Evolutionary conservation across 1,140 invertebrate species (phyloP), one percentile per base, ranked within the genome.

Genomic region (Pseudomyrmex gracilis): DNA sequence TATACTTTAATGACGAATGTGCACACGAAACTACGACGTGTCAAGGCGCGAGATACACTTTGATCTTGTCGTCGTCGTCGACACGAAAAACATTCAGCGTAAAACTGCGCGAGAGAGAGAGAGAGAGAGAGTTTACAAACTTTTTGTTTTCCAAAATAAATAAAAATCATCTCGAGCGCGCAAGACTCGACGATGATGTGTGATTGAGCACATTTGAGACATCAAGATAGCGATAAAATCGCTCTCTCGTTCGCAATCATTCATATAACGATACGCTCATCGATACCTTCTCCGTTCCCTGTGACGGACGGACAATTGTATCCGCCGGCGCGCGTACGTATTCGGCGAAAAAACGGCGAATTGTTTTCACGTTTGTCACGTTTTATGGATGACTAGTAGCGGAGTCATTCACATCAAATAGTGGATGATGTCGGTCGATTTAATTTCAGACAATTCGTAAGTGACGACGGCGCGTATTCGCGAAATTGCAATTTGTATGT

Each of bases 1-100:
- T 51, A 66, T 51, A 66, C 60, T 87, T 84, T 68, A 64, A 34
- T 45, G 82, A 80, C 71, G 45, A 70, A 84, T 22, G 67, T 12
- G 15, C 15, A 55, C 34, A 17, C 45, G 49, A 51, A 51, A 13
- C 49, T 43, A 2, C 34, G 17, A 2, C 34, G 17, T 55, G 51
- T 47, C 43, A 61, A 74, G 24, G 45, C 4, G 60, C 60, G 5
- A 60, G 60, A 51, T 61, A 0, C 10, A 8, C 9, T 74, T 55
- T 47, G 47, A 74, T 74, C 20, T 12, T 15, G 22, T 73, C 3
- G 15, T n/a, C n/a, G n/a, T n/a, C n/a, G n/a, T n/a, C n/a, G n/a
- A n/a, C n/a, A 34, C 34, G 5, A 34, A 34, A 34, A 34, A 34
- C 34, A 34, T 34, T 34, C 4, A 34, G n/a, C n/a, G n/a, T 34